Percentiles rank a stretch among this genome's conserved stretches.
Evolutionary conservation across 2,113 vertebrate genomes (phyloP).

Genomic region (Podarcis muralis): DNA sequence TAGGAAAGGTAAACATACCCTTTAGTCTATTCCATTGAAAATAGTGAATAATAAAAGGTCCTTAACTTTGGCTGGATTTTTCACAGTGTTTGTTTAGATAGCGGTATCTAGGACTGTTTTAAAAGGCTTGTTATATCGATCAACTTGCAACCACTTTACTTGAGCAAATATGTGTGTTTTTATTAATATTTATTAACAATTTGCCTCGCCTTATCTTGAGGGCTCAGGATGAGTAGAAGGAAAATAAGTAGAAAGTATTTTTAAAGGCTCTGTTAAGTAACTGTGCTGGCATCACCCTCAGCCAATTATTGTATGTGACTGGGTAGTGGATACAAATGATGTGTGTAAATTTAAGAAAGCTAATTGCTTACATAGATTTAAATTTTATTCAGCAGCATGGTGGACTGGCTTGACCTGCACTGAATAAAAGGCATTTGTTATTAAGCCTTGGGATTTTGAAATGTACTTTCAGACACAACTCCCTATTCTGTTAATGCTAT

Average conservation of each 20-base stretch:
- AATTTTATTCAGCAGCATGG: conserved; percentile 1
- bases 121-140: not conserved
- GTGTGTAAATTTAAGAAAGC: not conserved
- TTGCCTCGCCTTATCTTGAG: not conserved
- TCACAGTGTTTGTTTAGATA: not conserved
- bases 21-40: not conserved
- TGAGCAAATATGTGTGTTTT: not conserved
- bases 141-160: not conserved
- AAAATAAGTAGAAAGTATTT: not conserved
- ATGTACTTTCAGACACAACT: not conserved
- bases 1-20: not conserved
- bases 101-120: not conserved
- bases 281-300: not conserved
- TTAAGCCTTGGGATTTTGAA: not conserved
- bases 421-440: conserved; percentile 5
- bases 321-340: not conserved
- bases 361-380: not conserved
- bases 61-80: not conserved
- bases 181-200: not conserved
- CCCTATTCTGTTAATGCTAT: not conserved
- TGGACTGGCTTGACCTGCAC: not conserved
- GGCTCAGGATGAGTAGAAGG: not conserved
- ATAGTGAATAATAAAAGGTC: not conserved
- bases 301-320: not conserved
- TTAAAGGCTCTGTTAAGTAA: not conserved